Evolutionary conservation across 2,797 vertebrate species (phyloP).

Genomic region (Eulemur albifrons): DNA sequence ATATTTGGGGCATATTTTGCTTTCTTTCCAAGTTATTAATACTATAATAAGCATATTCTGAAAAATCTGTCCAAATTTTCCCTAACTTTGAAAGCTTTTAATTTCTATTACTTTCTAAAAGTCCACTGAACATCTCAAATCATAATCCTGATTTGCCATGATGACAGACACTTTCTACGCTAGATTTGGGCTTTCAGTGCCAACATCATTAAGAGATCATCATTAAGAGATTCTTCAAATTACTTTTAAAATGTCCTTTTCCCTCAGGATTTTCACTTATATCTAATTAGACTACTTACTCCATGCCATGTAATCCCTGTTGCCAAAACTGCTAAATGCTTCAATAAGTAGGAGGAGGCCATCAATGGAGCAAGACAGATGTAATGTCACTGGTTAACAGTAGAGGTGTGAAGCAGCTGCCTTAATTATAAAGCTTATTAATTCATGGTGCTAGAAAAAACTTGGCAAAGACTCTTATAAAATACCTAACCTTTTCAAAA

Average conservation of each 20-base stretch:
- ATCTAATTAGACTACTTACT: conserved; percentile 89
- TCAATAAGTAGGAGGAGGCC: conserved; percentile 85
- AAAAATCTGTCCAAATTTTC: conserved; percentile 49
- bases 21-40: conserved; percentile 12
- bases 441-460: conserved; percentile 80
- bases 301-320: conserved; percentile 87
- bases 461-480: conserved; percentile 79
- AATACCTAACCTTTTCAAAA: conserved; percentile 78
- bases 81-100: conserved; percentile 28
- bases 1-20: conserved; percentile 21
- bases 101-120: conserved; percentile 61
- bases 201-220: conserved; percentile 87
- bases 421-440: conserved; percentile 90
- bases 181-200: conserved; percentile 78
- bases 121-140: conserved; percentile 51
- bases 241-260: conserved; percentile 85
- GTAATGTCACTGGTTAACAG: conserved; percentile 88
- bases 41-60: neutral
- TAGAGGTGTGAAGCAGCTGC: conserved; percentile 90
- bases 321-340: conserved; percentile 90
- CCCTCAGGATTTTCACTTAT: conserved; percentile 88
- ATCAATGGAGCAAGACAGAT: conserved; percentile 88
- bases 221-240: conserved; percentile 88
- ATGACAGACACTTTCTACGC: conserved; percentile 70
- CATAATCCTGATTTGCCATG: conserved; percentile 64